Percentiles rank a stretch among this genome's conserved stretches.
phyloP scores from a whole-genome alignment of 2,113 vertebrate species.

The Rhinolophus sinicus region DNA sequence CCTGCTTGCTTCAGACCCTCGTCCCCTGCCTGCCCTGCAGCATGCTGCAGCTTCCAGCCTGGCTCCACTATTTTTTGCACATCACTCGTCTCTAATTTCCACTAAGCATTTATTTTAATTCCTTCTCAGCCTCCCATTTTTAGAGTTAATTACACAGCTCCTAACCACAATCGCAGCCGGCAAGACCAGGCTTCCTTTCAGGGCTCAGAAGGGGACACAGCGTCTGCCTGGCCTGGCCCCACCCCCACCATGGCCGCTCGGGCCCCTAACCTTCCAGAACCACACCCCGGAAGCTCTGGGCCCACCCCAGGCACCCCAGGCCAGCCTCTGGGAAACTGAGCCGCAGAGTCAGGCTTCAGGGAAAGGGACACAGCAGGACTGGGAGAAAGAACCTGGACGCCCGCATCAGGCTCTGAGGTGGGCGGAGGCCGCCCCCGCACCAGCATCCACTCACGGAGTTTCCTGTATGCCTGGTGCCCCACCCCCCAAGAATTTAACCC shows the following conservation, averaged over 20 bases:
- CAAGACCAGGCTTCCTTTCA: neutral
- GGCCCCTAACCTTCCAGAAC: neutral
- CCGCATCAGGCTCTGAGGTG: fast-evolving
- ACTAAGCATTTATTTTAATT: constrained; percentile 55
- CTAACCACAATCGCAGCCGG: constrained; percentile 24
- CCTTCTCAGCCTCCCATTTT: constrained; percentile 71
- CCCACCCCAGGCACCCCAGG: neutral
- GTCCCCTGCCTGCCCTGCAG: fast-evolving
- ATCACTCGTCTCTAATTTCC: constrained; percentile 50
- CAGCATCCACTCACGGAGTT: fast-evolving
- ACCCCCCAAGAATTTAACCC: neutral
- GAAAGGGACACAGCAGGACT: fast-evolving
- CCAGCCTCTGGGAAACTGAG: neutral
- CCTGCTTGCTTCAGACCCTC: fast-evolving
- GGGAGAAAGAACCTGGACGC: neutral
- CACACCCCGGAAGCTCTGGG: fast-evolving
- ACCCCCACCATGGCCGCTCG: fast-evolving
- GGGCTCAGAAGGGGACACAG: neutral
- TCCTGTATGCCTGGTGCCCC: fast-evolving
- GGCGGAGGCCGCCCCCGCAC: fast-evolving
- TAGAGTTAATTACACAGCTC: constrained; percentile 74
- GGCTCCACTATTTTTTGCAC: neutral
- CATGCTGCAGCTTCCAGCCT: neutral
- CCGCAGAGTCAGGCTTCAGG: too few relatives aligned
- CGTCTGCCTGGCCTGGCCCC: neutral